These are phyloP conservation scores for Stigmatopora nigra DNA, from an alignment of 2,113 vertebrate genomes.

Conservation along the genomic window DNA sequence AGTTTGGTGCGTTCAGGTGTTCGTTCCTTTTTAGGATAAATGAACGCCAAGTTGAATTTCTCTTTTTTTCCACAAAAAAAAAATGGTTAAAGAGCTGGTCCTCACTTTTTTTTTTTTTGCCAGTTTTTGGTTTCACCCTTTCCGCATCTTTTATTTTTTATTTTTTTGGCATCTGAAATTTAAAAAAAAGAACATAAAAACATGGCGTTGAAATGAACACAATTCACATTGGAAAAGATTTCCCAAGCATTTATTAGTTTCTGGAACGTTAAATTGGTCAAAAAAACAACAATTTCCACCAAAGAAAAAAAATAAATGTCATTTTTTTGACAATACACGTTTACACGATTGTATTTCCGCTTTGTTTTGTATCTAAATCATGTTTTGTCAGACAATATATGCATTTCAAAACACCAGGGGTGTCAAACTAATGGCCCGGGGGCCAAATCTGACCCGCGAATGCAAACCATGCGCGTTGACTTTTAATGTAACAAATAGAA, in stretches of 20 bases:
- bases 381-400: background rate
- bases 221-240: conserved; percentile 1
- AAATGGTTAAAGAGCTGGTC: conserved; percentile 38
- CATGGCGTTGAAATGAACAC: conserved; percentile 19
- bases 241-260: conserved; percentile 34
- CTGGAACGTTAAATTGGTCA: conserved; percentile 20
- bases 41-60: background rate
- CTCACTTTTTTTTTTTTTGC: conserved; percentile 31
- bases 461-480: no score
- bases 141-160: conserved; percentile 31
- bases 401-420: no score
- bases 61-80: conserved; percentile 26
- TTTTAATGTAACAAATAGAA: no score
- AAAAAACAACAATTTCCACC: conserved; percentile 17
- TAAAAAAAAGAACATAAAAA: conserved; percentile 42
- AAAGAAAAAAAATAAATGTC: conserved; percentile 36
- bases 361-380: background rate
- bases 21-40: background rate
- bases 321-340: background rate
- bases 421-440: no score
- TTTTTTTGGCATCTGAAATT: conserved; percentile 50
- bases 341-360: background rate
- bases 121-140: conserved; percentile 34
- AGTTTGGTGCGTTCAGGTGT: background rate
- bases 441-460: no score